Base-by-base conservation (phyloP, 1,140 invertebrate species). In the Bombus pascuorum region DNA sequence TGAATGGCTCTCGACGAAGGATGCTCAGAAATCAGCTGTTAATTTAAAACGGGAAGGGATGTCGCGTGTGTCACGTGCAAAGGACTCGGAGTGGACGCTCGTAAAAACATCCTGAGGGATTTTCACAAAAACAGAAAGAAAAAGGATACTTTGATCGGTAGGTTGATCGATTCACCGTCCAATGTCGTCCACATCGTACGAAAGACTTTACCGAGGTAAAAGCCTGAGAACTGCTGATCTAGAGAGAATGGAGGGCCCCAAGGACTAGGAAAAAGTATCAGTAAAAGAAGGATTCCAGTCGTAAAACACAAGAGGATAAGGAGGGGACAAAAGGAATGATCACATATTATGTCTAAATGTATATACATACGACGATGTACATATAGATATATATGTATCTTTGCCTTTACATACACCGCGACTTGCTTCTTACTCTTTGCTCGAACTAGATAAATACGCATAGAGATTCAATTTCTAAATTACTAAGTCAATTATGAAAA, bases 171-270 rank as follows among this genome's bases (percentile, higher is more conserved):
- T 71, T 71, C 75, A n/a, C 66, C 75, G 53, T 47, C 53, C 66
- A 62, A 72, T 79, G 71, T 32, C 66, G 76, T 59, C 28, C 53
- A 53, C 47, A 32, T 66, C n/a, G 32, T 3, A 22, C 22, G 28
- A 32, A 13, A 22, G 65, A 57, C 6, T 71, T 84, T 28, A 22
- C 82, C 28, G 10, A 12, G 66, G 47, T 28, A 53, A 59, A 84
- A 59, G n/a, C 5, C 75, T 44, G n/a, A 72, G 75, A 84, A 84
- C 66, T 84, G 82, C 82, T 84, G 82, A 84, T 71, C 53, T 10
- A 84, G 75, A 78, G 66, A 71, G 66, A 79, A 84, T 71, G 53
- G 47, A 84, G 28, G 53, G 39, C 76, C 39, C 83, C 39, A 47
- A 84, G 75, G 68, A 79, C 37, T 25, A 5, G 15, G 83, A 57